Conservation (phyloP, 2,888 invertebrate genomes). For the Lumbricus terrestris region DNA sequence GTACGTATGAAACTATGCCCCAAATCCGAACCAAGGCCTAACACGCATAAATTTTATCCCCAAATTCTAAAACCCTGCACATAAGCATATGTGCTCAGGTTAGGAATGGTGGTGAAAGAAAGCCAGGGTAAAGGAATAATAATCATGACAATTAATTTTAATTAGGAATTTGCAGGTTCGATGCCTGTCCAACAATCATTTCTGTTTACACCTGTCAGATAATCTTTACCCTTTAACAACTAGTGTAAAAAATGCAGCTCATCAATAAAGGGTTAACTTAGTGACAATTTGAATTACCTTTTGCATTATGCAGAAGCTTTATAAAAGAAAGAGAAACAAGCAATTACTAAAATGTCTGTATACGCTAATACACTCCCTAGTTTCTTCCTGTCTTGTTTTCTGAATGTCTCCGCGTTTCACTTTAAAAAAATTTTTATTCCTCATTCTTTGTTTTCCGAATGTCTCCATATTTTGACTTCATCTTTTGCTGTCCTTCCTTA, state of each 20-base stretch:
- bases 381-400: neutral
- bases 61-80: too few species aligned
- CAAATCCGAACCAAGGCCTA: too few species aligned
- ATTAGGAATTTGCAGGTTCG: neutral
- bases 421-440: conserved; percentile 12
- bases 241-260: too few species aligned
- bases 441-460: conserved; percentile 15
- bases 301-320: neutral
- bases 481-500: conserved; percentile 45
- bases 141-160: too few species aligned
- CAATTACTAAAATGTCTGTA: neutral
- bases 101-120: too few species aligned
- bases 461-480: conserved; percentile 37
- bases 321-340: neutral
- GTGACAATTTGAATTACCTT: neutral
- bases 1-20: too few species aligned
- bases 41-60: too few species aligned
- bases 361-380: neutral
- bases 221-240: too few species aligned
- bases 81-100: too few species aligned
- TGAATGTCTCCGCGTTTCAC: neutral
- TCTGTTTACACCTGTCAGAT: neutral
- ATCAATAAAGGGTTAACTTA: too few species aligned
- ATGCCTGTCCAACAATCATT: neutral
- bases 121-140: neutral